A percentile compares a stretch with the other conserved stretches of the same genome.
phyloP scores from a whole-genome alignment of 2,113 vertebrate species.

The Saccopteryx bilineata region DNA sequence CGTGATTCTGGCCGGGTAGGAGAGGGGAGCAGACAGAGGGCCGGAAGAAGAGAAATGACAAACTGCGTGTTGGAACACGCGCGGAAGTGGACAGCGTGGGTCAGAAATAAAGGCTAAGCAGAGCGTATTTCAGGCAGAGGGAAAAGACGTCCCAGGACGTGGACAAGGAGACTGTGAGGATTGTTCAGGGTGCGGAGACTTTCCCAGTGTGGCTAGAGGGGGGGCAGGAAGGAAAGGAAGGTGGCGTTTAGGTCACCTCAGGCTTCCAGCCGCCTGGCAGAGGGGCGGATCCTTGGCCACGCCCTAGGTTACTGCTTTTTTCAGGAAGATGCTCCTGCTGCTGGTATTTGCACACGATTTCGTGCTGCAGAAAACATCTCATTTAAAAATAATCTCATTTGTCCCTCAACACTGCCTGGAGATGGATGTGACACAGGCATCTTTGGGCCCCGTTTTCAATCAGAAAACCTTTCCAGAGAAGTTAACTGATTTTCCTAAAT shows the following conservation, averaged over 20 bases:
- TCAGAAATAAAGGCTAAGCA: not conserved
- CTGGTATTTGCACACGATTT: rapidly evolving
- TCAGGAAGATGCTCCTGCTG: not conserved
- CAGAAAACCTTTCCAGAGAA: not conserved
- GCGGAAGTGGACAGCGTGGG: not conserved
- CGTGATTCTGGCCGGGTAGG: not conserved
- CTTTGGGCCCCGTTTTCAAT: not conserved
- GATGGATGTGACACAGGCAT: not conserved
- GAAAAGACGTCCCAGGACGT: not conserved
- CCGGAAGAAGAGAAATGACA: not conserved
- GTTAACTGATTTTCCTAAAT: not conserved
- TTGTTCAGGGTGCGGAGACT: not conserved
- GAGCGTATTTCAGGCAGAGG: not conserved
- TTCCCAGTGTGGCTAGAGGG: not conserved
- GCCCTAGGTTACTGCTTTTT: not conserved
- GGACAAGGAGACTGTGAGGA: not conserved
- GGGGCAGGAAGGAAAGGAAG: not conserved
- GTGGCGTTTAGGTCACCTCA: not conserved
- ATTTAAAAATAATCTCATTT: not conserved
- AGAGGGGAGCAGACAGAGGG: not conserved
- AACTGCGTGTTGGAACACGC: not conserved
- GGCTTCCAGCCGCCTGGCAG: rapidly evolving
- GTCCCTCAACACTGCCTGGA: not conserved
- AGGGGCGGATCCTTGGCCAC: too few species aligned
- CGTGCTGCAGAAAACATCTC: not conserved